Conservation (phyloP, 2,888 invertebrate genomes). For the Eristalinus sepulchralis region DNA sequence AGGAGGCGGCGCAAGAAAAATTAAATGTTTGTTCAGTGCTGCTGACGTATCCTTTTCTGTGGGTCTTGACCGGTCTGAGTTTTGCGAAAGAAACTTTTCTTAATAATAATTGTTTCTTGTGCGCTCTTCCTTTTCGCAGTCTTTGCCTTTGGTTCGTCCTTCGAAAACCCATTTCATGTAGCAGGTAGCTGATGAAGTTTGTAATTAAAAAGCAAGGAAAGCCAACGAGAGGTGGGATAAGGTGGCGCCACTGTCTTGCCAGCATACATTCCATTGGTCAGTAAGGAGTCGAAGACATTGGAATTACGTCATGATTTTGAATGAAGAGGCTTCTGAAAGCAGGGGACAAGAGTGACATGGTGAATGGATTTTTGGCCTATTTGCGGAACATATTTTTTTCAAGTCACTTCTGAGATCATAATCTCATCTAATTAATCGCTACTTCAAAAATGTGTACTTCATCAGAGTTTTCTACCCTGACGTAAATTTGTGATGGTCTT, state of each 20-base stretch:
- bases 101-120: background rate
- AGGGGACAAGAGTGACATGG: too few species aligned
- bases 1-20: background rate
- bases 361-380: too few species aligned
- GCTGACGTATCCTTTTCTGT: slow-evolving; percentile 26
- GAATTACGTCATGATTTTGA: background rate
- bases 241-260: background rate
- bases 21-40: slow-evolving; percentile 19
- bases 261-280: background rate
- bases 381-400: too few species aligned
- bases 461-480: too few species aligned
- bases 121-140: background rate
- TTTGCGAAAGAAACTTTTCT: background rate
- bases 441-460: too few species aligned
- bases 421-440: too few species aligned
- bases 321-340: too few species aligned
- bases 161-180: background rate
- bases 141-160: background rate
- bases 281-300: background rate
- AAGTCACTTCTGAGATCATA: too few species aligned
- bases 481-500: too few species aligned
- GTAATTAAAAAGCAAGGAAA: background rate
- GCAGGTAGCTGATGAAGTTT: background rate
- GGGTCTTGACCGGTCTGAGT: background rate
- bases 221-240: background rate